Conservation (phyloP, 2,888 invertebrate species). For the Lamproptera curius region DNA sequence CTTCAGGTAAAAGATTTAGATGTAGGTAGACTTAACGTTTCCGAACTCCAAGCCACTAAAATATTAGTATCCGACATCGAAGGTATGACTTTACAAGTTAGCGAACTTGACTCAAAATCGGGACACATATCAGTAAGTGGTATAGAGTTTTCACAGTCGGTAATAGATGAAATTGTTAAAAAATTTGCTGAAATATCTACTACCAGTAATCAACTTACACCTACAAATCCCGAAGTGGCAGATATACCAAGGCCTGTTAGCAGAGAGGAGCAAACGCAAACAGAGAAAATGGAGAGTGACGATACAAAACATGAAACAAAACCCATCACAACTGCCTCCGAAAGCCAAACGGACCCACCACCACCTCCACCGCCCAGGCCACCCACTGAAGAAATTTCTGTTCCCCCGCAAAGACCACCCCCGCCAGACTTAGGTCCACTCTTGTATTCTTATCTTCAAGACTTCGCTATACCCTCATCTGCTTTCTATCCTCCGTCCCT, state of each 20-base stretch:
- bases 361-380: slow-evolving; percentile 31
- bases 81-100: slow-evolving; percentile 83
- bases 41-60: slow-evolving; percentile 87
- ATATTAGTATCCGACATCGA: slow-evolving; percentile 90
- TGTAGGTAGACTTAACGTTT: slow-evolving; percentile 87
- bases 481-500: slow-evolving; percentile 62
- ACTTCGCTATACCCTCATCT: slow-evolving; percentile 68
- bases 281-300: slow-evolving; percentile 40
- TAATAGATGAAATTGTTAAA: slow-evolving; percentile 82
- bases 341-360: slow-evolving; percentile 26
- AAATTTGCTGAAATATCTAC: slow-evolving; percentile 72
- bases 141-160: slow-evolving; percentile 82
- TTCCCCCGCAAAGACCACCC: slow-evolving; percentile 67
- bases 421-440: slow-evolving; percentile 68
- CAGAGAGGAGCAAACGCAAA: slow-evolving; percentile 66
- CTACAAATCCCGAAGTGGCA: slow-evolving; percentile 29
- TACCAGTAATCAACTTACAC: slow-evolving; percentile 28
- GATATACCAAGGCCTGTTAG: slow-evolving; percentile 46
- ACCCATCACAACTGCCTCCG: slow-evolving; percentile 1
- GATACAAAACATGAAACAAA: slow-evolving; percentile 25
- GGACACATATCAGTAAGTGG: slow-evolving; percentile 83
- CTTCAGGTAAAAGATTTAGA: slow-evolving; percentile 86
- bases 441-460: slow-evolving; percentile 74
- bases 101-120: slow-evolving; percentile 84
- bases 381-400: slow-evolving; percentile 40